Conservation (phyloP, 2,888 invertebrate genomes). For the Agonum fuliginosum region DNA sequence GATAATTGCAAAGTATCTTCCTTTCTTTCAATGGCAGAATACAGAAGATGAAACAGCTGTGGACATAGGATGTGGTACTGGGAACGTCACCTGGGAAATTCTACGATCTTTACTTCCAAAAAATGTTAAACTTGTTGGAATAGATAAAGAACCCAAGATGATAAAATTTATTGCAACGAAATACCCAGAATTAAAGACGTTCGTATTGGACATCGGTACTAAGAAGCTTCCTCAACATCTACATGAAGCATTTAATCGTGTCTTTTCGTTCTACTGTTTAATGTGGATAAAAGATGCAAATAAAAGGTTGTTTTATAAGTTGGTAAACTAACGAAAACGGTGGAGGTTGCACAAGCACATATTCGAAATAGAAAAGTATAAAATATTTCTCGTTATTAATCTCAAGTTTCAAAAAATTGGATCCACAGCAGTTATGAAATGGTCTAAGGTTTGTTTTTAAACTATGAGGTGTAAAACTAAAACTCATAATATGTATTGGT, state of each 20-base stretch:
- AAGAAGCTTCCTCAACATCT: conserved; percentile 72
- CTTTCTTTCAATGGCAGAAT: background rate
- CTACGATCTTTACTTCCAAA: conserved; percentile 76
- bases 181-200: conserved; percentile 71
- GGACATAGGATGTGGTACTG: conserved; percentile 82
- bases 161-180: conserved; percentile 76
- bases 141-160: conserved; percentile 81
- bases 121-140: conserved; percentile 74
- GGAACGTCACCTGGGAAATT: conserved; percentile 77
- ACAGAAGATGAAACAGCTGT: conserved; percentile 68
- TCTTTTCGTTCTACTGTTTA: conserved; percentile 82
- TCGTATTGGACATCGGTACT: conserved; percentile 75
- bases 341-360: no score
- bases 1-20: background rate
- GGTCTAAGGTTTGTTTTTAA: no score
- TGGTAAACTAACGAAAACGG: no score
- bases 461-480: no score
- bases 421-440: no score
- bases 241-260: conserved; percentile 75
- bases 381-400: no score
- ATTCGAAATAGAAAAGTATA: no score
- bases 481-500: no score
- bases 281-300: conserved; percentile 84
- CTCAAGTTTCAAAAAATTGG: no score
- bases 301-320: no score